Conservation (phyloP, 2,797 vertebrate species). For the Taeniopygia guttata region DNA sequence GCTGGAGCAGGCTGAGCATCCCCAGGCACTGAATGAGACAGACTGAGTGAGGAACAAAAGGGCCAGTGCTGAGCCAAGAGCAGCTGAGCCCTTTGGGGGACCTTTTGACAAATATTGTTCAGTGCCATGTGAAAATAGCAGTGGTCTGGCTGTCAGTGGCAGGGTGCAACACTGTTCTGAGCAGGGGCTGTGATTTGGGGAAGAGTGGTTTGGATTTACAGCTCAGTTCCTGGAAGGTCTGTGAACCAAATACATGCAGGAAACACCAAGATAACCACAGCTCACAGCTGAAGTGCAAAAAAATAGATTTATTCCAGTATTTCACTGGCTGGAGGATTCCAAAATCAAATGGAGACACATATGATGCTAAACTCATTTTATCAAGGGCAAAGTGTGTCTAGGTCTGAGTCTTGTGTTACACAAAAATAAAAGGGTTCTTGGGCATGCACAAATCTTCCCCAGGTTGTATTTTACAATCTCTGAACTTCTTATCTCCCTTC, state of each 20-base stretch:
- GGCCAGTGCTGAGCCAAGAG: neutral
- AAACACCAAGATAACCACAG: too few relatives aligned
- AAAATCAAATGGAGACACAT: neutral
- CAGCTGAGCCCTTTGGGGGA: neutral
- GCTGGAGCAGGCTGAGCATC: neutral
- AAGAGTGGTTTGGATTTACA: neutral
- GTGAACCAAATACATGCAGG: neutral
- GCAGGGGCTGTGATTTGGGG: neutral
- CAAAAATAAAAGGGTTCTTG: neutral
- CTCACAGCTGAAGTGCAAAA: neutral
- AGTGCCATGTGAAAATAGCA: neutral
- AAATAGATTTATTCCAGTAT: neutral
- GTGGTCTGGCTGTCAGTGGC: neutral
- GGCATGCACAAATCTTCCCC: neutral
- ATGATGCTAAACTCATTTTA: neutral
- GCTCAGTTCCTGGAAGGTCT: neutral
- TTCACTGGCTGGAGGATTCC: neutral
- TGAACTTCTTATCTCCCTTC: neutral
- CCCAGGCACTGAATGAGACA: neutral
- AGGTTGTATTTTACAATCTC: neutral
- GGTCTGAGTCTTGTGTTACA: neutral
- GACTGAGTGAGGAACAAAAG: neutral
- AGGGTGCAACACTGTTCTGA: neutral
- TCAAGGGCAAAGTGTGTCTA: neutral
- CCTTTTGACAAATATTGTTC: neutral